Percentiles rank a stretch among this genome's conserved stretches.
These are phyloP conservation scores for Zaprionus africanus DNA, from an alignment of 1,140 invertebrate genomes.

Conservation along the genomic window DNA sequence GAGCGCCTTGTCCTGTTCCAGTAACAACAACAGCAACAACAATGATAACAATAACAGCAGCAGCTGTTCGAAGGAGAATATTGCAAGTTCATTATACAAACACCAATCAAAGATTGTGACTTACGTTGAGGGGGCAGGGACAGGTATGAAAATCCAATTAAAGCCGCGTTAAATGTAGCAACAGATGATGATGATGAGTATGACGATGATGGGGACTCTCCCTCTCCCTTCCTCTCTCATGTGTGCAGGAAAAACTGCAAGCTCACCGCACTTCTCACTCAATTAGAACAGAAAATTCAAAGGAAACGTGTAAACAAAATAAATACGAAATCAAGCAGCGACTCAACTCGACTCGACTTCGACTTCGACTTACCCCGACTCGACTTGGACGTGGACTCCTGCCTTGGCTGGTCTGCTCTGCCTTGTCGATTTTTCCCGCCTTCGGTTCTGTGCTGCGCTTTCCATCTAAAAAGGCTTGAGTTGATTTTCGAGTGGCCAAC, in stretches of 20 bases:
- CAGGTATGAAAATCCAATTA: constrained; percentile 83
- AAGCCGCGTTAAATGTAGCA: constrained; percentile 64
- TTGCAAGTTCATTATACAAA: constrained; percentile 82
- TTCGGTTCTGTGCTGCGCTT: constrained; percentile 31
- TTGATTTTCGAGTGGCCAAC: constrained; percentile 73
- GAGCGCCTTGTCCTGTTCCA: constrained; percentile 18
- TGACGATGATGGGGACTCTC: constrained; percentile 7
- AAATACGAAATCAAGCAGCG: constrained; percentile 70
- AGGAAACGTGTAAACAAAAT: constrained; percentile 80
- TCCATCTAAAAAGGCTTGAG: constrained; percentile 77
- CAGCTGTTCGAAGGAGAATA: constrained; percentile 60
- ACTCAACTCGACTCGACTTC: constrained; percentile 13
- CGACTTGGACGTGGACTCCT: constrained; percentile 17
- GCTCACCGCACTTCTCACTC: constrained; percentile 79
- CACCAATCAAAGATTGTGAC: constrained; percentile 72
- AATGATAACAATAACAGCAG: constrained; percentile 37
- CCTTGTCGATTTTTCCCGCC: constrained; percentile 73
- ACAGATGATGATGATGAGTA: constrained; percentile 56
- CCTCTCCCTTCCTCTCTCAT: constrained; percentile 16
- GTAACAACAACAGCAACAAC: constrained; percentile 15
- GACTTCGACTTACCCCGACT: constrained; percentile 3
- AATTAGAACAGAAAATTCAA: constrained; percentile 83
- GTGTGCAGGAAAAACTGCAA: constrained; percentile 69
- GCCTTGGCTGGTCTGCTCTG: constrained; percentile 21
- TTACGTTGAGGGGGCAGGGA: constrained; percentile 14